phyloP scores from a whole-genome alignment of 2,797 vertebrate species.

The Potorous gilbertii region DNA sequence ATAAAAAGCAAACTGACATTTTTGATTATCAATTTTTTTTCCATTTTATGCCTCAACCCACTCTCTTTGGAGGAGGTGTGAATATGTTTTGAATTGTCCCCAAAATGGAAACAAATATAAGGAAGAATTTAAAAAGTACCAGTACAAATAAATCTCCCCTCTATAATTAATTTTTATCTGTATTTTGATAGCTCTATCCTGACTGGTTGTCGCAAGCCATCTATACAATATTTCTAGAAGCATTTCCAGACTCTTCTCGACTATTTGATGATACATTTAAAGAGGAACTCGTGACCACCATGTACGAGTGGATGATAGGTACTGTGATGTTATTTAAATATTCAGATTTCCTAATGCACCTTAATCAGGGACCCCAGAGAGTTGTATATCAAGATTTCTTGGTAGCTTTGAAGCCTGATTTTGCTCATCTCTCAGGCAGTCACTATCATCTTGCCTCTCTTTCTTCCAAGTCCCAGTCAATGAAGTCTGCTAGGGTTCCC shows the following conservation, averaged over 20 bases:
- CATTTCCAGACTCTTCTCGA: slow-evolving; percentile 78
- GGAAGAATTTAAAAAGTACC: not conserved
- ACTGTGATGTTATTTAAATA: slow-evolving; percentile 58
- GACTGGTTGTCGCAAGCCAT: slow-evolving; percentile 80
- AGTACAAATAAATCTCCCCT: not conserved
- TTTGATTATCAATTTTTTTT: slow-evolving; percentile 32
- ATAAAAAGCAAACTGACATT: not conserved
- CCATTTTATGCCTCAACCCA: not conserved
- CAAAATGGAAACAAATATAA: not conserved
- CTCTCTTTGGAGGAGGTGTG: not conserved
- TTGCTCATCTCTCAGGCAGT: not conserved
- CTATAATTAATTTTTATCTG: slow-evolving; percentile 14
- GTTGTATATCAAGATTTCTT: not conserved
- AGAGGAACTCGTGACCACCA: slow-evolving; percentile 75
- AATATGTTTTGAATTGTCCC: slow-evolving; percentile 34
- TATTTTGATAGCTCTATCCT: slow-evolving; percentile 80
- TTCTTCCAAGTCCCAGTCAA: not conserved
- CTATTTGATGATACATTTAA: slow-evolving; percentile 81
- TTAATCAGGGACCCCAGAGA: not conserved
- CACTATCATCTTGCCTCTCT: not conserved
- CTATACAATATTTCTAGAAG: slow-evolving; percentile 78
- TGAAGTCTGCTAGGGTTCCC: not conserved
- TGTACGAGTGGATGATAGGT: slow-evolving; percentile 84
- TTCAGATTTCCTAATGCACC: not conserved
- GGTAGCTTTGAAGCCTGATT: not conserved